Conservation (phyloP, 1,140 invertebrate species). For the Cotesia glomerata region DNA sequence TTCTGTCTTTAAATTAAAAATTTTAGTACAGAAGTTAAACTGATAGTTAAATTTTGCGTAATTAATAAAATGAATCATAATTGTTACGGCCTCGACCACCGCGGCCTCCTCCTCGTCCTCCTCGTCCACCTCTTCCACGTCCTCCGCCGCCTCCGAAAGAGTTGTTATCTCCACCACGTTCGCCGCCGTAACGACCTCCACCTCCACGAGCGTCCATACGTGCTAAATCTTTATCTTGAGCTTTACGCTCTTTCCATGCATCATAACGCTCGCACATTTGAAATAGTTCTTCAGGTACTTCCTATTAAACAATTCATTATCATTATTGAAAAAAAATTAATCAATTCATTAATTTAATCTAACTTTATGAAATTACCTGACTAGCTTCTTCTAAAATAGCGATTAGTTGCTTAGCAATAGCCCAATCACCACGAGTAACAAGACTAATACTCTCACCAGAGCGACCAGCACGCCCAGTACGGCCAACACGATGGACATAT, state of each 20-base stretch:
- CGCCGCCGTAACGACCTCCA: constrained; percentile 31
- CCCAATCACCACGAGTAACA: constrained; percentile 82
- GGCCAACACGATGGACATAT: constrained; percentile 87
- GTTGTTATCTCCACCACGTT: constrained; percentile 1
- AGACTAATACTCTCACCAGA: constrained; percentile 82
- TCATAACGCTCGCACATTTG: constrained; percentile 74
- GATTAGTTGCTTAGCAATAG: constrained; percentile 80
- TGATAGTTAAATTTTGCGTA: too few species aligned
- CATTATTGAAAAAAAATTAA: background rate
- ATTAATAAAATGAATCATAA: too few species aligned
- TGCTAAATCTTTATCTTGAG: constrained; percentile 54
- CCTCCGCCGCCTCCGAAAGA: constrained; percentile 16
- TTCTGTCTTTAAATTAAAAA: too few species aligned
- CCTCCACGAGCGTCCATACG: constrained; percentile 38
- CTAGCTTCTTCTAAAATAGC: constrained; percentile 78
- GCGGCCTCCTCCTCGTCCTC: constrained; percentile 11
- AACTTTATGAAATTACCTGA: constrained; percentile 59
- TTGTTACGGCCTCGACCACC: background rate
- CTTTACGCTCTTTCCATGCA: constrained; percentile 68
- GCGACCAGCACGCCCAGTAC: constrained; percentile 86
- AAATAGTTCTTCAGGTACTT: constrained; percentile 75
- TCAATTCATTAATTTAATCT: background rate
- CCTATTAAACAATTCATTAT: constrained; percentile 42
- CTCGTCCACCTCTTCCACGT: constrained; percentile 24
- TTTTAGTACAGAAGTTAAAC: too few species aligned